These are phyloP conservation scores for Tiaroga cobitis DNA, from an alignment of 2,797 vertebrate species.

Conservation along the genomic window DNA sequence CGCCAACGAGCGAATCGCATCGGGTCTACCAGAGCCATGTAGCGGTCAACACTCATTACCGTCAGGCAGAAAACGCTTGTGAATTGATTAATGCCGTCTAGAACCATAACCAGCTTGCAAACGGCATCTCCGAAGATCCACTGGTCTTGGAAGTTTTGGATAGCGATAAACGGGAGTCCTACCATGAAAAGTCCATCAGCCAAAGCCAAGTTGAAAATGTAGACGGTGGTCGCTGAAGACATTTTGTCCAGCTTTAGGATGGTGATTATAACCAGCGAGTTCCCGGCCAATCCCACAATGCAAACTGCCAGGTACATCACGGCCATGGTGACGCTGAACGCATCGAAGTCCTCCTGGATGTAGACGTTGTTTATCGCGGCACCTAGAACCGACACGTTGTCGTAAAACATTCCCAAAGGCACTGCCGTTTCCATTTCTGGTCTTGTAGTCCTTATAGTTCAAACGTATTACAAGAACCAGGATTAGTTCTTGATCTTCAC, in stretches of 20 bases:
- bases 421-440: constrained; percentile 65
- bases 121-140: constrained; percentile 77
- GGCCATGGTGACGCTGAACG: constrained; percentile 70
- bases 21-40: constrained; percentile 74
- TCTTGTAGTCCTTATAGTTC: constrained; percentile 13
- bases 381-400: constrained; percentile 35
- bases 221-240: constrained; percentile 78
- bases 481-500: neutral
- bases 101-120: constrained; percentile 79
- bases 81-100: constrained; percentile 84
- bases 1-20: constrained; percentile 74
- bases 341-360: constrained; percentile 46
- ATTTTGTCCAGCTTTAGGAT: constrained; percentile 78
- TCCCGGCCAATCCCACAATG: constrained; percentile 74
- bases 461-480: neutral
- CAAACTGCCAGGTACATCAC: constrained; percentile 76
- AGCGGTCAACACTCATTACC: constrained; percentile 81
- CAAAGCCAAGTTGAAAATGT: constrained; percentile 80
- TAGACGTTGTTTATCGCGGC: constrained; percentile 59
- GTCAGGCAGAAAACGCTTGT: constrained; percentile 82
- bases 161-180: constrained; percentile 78
- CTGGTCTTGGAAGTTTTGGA: constrained; percentile 74
- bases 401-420: constrained; percentile 54
- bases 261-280: constrained; percentile 72
- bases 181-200: constrained; percentile 83